Evolutionary conservation across 2,113 vertebrate species (phyloP).

Genomic region (Kryptolebias marmoratus): DNA sequence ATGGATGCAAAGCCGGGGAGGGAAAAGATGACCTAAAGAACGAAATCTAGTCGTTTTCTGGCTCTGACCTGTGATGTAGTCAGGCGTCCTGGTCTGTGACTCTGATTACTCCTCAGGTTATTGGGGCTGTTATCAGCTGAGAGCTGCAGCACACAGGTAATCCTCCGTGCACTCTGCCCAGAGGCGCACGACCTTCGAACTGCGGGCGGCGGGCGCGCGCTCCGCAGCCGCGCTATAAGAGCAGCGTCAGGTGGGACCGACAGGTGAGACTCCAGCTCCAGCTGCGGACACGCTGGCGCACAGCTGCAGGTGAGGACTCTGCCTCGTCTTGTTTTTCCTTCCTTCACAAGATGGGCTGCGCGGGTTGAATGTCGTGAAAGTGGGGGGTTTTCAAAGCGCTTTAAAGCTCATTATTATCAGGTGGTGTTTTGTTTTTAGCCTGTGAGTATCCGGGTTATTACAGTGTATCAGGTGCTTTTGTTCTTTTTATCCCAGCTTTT

Average conservation of each 20-base stretch:
- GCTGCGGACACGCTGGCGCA: slow-evolving; percentile 9
- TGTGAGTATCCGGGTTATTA: too few relatives aligned
- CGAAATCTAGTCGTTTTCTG: too few relatives aligned
- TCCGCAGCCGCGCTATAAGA: slow-evolving; percentile 58
- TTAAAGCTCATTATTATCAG: too few relatives aligned
- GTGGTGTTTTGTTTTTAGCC: too few relatives aligned
- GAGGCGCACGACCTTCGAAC: slow-evolving; percentile 57
- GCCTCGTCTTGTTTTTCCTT: too few relatives aligned
- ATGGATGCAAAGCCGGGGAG: too few relatives aligned
- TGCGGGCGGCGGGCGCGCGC: background rate
- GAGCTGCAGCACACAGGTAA: background rate
- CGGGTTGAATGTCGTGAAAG: too few relatives aligned
- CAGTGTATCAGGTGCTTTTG: too few relatives aligned
- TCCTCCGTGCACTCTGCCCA: slow-evolving; percentile 4
- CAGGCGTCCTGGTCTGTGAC: background rate
- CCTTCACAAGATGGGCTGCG: too few relatives aligned
- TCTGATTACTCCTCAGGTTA: background rate
- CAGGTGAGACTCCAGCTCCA: slow-evolving; percentile 49
- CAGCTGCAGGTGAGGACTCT: slow-evolving; percentile 54
- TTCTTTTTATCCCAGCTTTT: background rate
- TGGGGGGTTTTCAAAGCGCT: too few relatives aligned
- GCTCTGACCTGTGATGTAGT: background rate
- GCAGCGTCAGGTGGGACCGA: slow-evolving; percentile 56
- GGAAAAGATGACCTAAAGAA: too few relatives aligned
- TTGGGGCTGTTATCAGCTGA: background rate